Base-by-base conservation (phyloP, 2,888 invertebrate species). In the Clistopyga incitator region DNA sequence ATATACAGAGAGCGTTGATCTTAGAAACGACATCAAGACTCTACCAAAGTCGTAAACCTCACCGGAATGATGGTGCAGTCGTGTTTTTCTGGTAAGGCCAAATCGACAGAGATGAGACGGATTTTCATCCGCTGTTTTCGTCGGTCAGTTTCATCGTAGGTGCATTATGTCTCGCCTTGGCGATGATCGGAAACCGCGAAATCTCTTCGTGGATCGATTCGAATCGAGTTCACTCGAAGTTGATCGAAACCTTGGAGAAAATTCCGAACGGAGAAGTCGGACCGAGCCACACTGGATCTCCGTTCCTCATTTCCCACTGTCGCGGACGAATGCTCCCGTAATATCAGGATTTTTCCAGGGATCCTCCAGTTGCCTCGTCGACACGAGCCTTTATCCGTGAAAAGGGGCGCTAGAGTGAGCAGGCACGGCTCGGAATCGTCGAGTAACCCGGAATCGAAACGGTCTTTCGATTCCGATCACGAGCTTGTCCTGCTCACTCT, bases 261-360 rank as follows among this genome's bases (percentile, higher is more conserved):
- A 1, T 29, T 65, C 20, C n/a, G 59, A 45, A 47, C 56, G 38
- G 47, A 20, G 25, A 70, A 54, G 45, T 25, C 15, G 61, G 42
- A 45, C 47, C n/a, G 34, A 61, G 72, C 72, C 34, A 61, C 64
- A 75, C 74, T 84, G 82, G 81, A 76, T 79, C 76, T 82, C 86
- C 85, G 86, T 90, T 88, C 89, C 88, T 90, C 87, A 89, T 89
- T 89, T 88, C 87, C 88, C 86, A 86, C 79, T 86, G 86, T 88
- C 86, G 85, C 81, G 87, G 86, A 79, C 76, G 82, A 86, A 84
- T 67, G 85, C 74, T 76, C 80, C 70, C 72, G 84, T 78, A 82
- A 84, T 85, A 84, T 84, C 71, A 75, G 76, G 77, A 84, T 78
- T 83, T 84, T 84, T 81, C 79, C 79, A 61, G 76, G 45, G 61